Evolutionary conservation across 1,140 invertebrate species (phyloP), one percentile per base, ranked within the genome.

Genomic region (Drosophila fuyamai): DNA sequence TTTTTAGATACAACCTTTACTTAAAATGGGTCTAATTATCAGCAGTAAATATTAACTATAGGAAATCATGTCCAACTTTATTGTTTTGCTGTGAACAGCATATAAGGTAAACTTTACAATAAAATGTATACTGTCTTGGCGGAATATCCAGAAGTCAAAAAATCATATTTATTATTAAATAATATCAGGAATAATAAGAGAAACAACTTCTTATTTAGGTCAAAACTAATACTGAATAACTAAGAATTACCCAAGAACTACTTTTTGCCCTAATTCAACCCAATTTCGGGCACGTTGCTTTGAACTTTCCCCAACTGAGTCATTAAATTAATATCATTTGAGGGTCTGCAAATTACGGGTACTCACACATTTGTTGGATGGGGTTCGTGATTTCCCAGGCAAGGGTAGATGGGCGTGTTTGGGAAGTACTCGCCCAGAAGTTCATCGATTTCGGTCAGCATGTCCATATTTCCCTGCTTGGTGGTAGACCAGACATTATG

Each of bases 381-480:
- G 53, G 96, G 94, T 93, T 98, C 97, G 81, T 98, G 98, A 91
- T 98, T 98, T 48, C 97, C 97, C 47, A 98, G 90, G 29, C 95
- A 94, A 4, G 96, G 94, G 84, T 95, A 95, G 9, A 98, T 93
- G 4, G 94, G 93, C 36, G 94, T 95, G 40, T 95, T 93, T 1
- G 94, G 94, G 72, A 97, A 96, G 57, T 94, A 93, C 38, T 94
- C 84, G 5, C 94, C 93, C 35, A 97, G 93, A 71, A 94, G 91
- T 2, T 93, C 77, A 29, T 94, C 94, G 29, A 95, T 92, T 56
- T 94, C 93, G 3, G 92, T 88, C n/a, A 97, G 93, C 70, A 94
- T 93, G 27, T 94, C 89, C 6, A 94, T 91, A 68, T 97, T 97
- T 47, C 94, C 92, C 58, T 95, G 92, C 29, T 93, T 92, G 0